Evolutionary conservation across 2,113 vertebrate genomes (phyloP), one percentile per base, ranked within the genome.

Genomic region (Furnarius figulus): DNA sequence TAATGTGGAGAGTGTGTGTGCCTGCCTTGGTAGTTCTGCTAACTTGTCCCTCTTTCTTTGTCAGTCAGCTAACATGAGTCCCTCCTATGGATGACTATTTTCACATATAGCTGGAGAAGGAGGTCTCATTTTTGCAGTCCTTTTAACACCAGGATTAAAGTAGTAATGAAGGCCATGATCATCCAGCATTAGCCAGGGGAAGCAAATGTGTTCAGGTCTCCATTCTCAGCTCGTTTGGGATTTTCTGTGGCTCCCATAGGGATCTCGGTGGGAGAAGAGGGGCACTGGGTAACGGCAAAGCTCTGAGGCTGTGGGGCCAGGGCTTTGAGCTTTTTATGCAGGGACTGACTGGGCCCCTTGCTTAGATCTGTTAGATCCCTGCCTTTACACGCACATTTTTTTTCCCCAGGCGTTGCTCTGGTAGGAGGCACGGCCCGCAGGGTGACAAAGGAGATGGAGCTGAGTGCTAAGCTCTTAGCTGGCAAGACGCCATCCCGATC

Each of bases 381-480:
- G 86, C 84, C 72, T 95, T 92, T 84, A 67, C 76, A 44, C 0
- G 16, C 65, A 84, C 50, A 18, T 71, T 90, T 85, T 87, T 87
- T 75, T 88, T n/a, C 84, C 83, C 72, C 73, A 44, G 89, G 86
- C 86, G 6, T 95, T 88, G 83, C 80, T 93, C 70, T 81, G 91
- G 73, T 92, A 56, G 80, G 80, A 97, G 89, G 86, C 94, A 78
- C 56, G 72, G 96, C 65, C 89, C 94, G 80, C 89, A 73, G 96
- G 80, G 93, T 75, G 91, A 89, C 94, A 94, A 91, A 97, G 87
- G 94, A 85, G 87, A 73, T 85, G 91, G 85, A 87, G 91, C 81
- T 89, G 84, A 95, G 89, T 35, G 70, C 84, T 89, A 95, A 95
- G 93, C 87, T 87, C 66, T 65, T 71, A 76, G 94, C 62, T 97